Evolutionary conservation across 2,797 vertebrate species (phyloP), one percentile per base, ranked within the genome.

Genomic region (Smutsia gigantea): DNA sequence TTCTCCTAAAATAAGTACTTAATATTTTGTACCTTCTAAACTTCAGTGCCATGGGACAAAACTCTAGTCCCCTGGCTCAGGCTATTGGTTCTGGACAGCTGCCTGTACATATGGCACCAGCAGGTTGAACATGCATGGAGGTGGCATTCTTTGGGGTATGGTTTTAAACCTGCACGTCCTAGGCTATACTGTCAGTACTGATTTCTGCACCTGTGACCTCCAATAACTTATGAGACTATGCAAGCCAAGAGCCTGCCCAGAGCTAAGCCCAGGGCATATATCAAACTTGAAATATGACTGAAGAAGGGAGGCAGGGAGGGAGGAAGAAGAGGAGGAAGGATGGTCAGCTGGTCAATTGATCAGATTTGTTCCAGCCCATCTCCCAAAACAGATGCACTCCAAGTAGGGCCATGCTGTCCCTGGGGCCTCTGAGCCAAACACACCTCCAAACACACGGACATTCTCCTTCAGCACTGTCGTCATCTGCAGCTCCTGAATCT

Each of bases 401-500:
- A 49, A 53, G 19, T 11, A 69, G 66, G 13, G 37, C 66, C 55
- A 7, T 0, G 0, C 7, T 1, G 29, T 17, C 27, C 71, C 61
- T 1, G 2, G 4, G 37, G 51, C 13, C 69, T 46, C 68, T 31
- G 23, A 27, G n/a, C 64, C n/a, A 21, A 31, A 37, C 98, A 88
- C 90, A 99, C 99, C 99, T 98, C 98, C 98, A 98, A 99, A 99
- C 94, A 99, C 99, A 0, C 99, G 99, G 75, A 99, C 90, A 0
- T 99, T 99, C 37, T 99, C 99, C 25, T 99, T 98, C 85, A 99
- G 96, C 90, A 99, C 98, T 0, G 99, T 99, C n/a, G 98, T 99
- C 99, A 99, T 99, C 97, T 99, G 99, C 61, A 98, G 99, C 96
- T 99, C 99, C 96, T 99, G 99, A 59, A 99, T 99, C 31, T 98